Conservation (phyloP, 1,140 invertebrate species). For the Drosophila jambulina region DNA sequence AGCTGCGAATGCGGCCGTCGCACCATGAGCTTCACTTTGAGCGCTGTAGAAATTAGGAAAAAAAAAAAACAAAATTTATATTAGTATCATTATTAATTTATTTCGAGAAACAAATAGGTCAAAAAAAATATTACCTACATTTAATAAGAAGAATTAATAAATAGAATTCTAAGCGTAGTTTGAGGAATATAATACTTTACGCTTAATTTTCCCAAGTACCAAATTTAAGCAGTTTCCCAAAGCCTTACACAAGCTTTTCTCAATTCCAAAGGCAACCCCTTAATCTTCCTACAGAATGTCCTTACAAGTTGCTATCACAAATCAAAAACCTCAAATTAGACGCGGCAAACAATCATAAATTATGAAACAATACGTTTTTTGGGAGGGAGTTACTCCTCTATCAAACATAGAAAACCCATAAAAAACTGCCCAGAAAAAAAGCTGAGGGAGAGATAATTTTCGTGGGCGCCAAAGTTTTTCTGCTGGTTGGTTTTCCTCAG, state of each 20-base stretch:
- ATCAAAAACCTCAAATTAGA: slow-evolving; percentile 59
- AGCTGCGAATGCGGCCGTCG: slow-evolving; percentile 97
- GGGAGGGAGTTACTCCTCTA: neutral
- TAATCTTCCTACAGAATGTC: neutral
- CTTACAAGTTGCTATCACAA: slow-evolving; percentile 57
- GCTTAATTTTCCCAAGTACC: too few relatives aligned
- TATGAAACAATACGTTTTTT: slow-evolving; percentile 17
- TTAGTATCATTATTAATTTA: slow-evolving; percentile 8
- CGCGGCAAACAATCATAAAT: slow-evolving; percentile 58
- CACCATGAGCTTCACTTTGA: slow-evolving; percentile 98
- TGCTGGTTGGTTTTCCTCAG: slow-evolving; percentile 33
- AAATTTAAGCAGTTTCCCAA: neutral
- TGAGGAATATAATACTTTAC: too few relatives aligned
- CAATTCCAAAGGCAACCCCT: slow-evolving; percentile 20
- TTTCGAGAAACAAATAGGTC: neutral
- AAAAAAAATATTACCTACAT: neutral
- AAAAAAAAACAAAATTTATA: slow-evolving; percentile 50
- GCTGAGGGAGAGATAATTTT: slow-evolving; percentile 45
- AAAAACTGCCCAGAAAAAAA: slow-evolving; percentile 60
- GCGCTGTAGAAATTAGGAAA: slow-evolving; percentile 89
- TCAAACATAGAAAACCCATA: slow-evolving; percentile 74
- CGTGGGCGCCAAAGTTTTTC: slow-evolving; percentile 59
- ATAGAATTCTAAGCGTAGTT: neutral
- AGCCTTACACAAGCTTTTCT: neutral
- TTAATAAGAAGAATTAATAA: neutral